Base-by-base conservation (phyloP, 2,888 invertebrate species). In the Lithophane ornitopus region DNA sequence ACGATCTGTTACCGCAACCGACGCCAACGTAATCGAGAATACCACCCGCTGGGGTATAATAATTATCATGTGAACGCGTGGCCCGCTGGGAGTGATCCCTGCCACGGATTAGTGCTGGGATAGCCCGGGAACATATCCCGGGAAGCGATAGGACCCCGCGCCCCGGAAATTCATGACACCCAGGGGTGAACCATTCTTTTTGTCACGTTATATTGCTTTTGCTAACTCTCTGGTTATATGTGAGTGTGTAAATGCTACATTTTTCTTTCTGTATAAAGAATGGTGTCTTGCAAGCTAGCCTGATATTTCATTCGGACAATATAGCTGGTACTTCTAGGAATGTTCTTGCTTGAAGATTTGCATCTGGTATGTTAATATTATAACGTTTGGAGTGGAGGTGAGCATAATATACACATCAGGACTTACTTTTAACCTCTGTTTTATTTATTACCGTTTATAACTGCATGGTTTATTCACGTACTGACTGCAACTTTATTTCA, bases 31-130 rank as follows among this genome's bases (percentile, higher is more conserved):
- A 90, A 91, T 90, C 88, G 85, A 87, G 86, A 85, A 86, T 88
- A 76, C 80, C 75, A 74, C 82, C 76, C 84, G 70, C 78, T 79
- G 74, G 82, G 87, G 87, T 87, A 87, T 92, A 91, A 92, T 92
- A 90, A 92, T 93, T 90, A 90, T 91, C 89, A 89, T 88, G 89
- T 89, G 90, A 88, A 87, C 91, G 85, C 78, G 85, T 81, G 80
- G 88, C 91, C 92, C 89, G 72, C 70, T 85, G 89, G 90, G 88
- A 83, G 85, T 84, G 85, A 87, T 87, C 83, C 78, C 84, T 85
- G 81, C 85, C 74, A 78, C 86, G 91, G 90, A 92, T 93, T 92
- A 92, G 91, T 86, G 82, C 85, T 83, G 89, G 84, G 83, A 90
- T 89, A 89, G 89, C 90, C 85, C 82, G 80, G 82, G 78, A 84